Evolutionary conservation across 1,140 invertebrate species (phyloP).

Genomic region (Zaprionus kolodkinae): DNA sequence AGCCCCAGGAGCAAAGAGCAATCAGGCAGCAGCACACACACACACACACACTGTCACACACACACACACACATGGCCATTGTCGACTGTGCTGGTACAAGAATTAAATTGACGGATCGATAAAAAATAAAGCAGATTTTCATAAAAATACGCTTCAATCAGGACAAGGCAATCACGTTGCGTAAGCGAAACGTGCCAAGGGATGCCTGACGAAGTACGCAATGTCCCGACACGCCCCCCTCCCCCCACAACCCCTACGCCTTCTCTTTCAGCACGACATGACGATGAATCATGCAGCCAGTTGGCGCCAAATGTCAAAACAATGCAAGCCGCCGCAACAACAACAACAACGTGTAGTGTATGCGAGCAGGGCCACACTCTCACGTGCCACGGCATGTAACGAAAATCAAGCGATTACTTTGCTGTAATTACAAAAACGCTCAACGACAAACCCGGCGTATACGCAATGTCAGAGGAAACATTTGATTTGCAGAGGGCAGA

Average conservation of each 20-base stretch:
- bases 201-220: constrained; percentile 2
- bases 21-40: constrained; percentile 19
- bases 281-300: constrained; percentile 78
- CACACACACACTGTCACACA: constrained; percentile 12
- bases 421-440: constrained; percentile 58
- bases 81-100: constrained; percentile 24
- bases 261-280: neutral
- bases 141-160: constrained; percentile 73
- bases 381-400: constrained; percentile 31
- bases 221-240: neutral
- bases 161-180: constrained; percentile 57
- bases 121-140: constrained; percentile 73
- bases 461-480: constrained; percentile 29
- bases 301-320: constrained; percentile 80
- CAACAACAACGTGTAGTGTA: constrained; percentile 34
- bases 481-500: constrained; percentile 12
- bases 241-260: neutral
- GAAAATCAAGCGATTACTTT: constrained; percentile 59
- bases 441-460: constrained; percentile 38
- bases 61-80: constrained; percentile 13
- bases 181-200: constrained; percentile 57
- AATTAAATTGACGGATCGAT: constrained; percentile 77
- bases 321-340: constrained; percentile 58
- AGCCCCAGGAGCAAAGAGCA: constrained; percentile 36
- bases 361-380: neutral